Evolutionary conservation across 2,888 invertebrate genomes (phyloP).

Genomic region (Brachynemurus nebulosus): DNA sequence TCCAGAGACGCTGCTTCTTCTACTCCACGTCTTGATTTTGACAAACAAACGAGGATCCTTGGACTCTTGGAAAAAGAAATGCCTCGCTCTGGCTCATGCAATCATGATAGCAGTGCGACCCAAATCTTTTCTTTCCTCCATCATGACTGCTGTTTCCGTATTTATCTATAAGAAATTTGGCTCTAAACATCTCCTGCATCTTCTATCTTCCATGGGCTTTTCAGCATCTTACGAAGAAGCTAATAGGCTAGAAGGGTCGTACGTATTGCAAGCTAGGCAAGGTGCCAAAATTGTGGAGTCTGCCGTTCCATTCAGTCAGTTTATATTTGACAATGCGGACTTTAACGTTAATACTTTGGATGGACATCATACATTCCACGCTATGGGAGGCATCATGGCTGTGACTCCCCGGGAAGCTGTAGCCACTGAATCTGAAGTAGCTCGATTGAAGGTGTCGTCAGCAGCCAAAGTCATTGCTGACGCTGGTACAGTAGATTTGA

Average conservation of each 20-base stretch:
- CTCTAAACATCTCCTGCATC: too few species aligned
- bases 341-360: constrained; percentile 19
- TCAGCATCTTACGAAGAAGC: constrained; percentile 21
- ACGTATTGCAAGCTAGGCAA: constrained; percentile 15
- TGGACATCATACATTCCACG: constrained; percentile 10
- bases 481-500: constrained; percentile 18
- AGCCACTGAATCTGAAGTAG: constrained; percentile 11
- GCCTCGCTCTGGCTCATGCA: too few species aligned
- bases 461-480: constrained; percentile 17
- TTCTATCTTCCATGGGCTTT: too few species aligned
- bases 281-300: constrained; percentile 13
- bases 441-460: constrained; percentile 19
- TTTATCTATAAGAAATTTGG: too few species aligned
- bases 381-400: constrained; percentile 15
- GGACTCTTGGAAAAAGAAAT: too few species aligned
- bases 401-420: constrained; percentile 13
- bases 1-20: too few species aligned
- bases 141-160: too few species aligned
- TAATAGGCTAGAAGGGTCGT: constrained; percentile 19
- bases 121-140: too few species aligned
- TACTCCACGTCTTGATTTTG: too few species aligned
- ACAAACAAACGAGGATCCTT: too few species aligned
- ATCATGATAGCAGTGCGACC: too few species aligned
- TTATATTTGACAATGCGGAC: constrained; percentile 23
- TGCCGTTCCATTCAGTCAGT: constrained; percentile 19